Evolutionary conservation across 2,888 invertebrate species (phyloP), one percentile per base, ranked within the genome.

Genomic region (Dermolepida albohirtum): DNA sequence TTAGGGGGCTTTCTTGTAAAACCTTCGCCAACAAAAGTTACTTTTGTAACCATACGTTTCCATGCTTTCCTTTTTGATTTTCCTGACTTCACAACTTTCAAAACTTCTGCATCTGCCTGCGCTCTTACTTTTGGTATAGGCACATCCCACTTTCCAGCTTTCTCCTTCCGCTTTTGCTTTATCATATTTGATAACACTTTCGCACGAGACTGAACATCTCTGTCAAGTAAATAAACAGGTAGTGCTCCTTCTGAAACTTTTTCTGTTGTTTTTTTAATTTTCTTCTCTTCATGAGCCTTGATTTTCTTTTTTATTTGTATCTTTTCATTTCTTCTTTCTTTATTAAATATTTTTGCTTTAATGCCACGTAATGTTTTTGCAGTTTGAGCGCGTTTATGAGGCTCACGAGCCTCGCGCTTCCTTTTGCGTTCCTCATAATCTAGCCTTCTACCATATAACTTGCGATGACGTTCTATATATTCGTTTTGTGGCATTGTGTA

Each of bases 21-120:
- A 67, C 94, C 95, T 81, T 99, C 99, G 0, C 98, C 98, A 2
- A 99, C 99, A 84, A 90, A 99, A 55, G 95, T 95, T 0, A 97
- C 97, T 87, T 98, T 99, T 0, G 98, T 99, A 0, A 99, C 98
- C 97, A 99, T 98, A 68, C 99, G 87, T 80, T 99, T 99, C 99
- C 99, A 99, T 0, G 95, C 96, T 85, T 99, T 99, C 66, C 97
- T 86, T 81, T 92, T 95, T 0, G 95, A 87, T 85, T 98, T 98
- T 41, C 98, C 98, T 4, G 93, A 91, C 78, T 91, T 92, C 0
- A 98, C 82, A 0, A 97, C 94, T 86, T 92, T 96, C 81, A 99
- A 97, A 0, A 98, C 98, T 85, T 99, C 99, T 0, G 96, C 92
- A 78, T 99, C 98, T 1, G 97, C 94, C 77, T 98, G 96, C 0